Conservation (phyloP, 2,888 invertebrate species). For the Chloroclystis v-ata region DNA sequence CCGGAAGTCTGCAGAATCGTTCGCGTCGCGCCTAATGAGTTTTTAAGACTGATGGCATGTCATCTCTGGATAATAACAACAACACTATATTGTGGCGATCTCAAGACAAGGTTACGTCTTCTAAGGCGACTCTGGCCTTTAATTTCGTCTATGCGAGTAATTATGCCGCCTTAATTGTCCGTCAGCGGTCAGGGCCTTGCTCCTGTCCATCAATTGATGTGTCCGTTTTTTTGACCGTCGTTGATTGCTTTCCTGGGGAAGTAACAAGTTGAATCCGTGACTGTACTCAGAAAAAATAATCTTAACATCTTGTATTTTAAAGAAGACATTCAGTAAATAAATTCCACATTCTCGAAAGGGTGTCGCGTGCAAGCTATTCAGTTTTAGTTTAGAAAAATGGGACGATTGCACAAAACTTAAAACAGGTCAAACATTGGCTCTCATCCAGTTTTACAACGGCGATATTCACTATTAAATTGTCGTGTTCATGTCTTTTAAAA, state of each 20-base stretch:
- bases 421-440: slow-evolving; percentile 66
- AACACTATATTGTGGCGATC: slow-evolving; percentile 30
- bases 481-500: slow-evolving; percentile 48
- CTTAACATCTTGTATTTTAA: slow-evolving; percentile 14
- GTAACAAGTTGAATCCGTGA: slow-evolving; percentile 53
- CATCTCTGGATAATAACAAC: slow-evolving; percentile 40
- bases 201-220: slow-evolving; percentile 68
- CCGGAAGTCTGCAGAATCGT: slow-evolving; percentile 54
- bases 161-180: slow-evolving; percentile 47
- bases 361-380: slow-evolving; percentile 61
- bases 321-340: slow-evolving; percentile 3
- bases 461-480: slow-evolving; percentile 59
- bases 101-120: slow-evolving; percentile 39
- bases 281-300: slow-evolving; percentile 1
- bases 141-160: slow-evolving; percentile 32
- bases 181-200: slow-evolving; percentile 61
- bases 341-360: slow-evolving; percentile 37
- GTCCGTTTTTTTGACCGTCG: slow-evolving; percentile 67
- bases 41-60: slow-evolving; percentile 44
- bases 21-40: slow-evolving; percentile 48
- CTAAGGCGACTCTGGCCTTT: slow-evolving; percentile 28
- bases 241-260: slow-evolving; percentile 61
- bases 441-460: slow-evolving; percentile 60
- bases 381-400: slow-evolving; percentile 74
- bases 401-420: slow-evolving; percentile 75